Evolutionary conservation across 2,797 vertebrate genomes (phyloP).

Genomic region (Craterocephalus amniculus): DNA sequence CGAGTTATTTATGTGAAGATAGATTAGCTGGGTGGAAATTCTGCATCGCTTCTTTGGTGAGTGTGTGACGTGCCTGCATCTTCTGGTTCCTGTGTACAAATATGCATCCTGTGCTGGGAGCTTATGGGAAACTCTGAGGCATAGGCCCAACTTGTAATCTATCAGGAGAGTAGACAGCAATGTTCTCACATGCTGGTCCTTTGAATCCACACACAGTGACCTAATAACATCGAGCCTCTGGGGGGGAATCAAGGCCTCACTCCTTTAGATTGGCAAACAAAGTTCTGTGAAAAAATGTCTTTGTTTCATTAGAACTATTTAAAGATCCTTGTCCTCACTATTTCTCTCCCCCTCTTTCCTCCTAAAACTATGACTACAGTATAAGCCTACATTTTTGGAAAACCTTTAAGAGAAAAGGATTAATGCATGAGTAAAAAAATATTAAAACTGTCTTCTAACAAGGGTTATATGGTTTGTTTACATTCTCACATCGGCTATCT

Average conservation of each 20-base stretch:
- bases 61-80: conserved; percentile 14
- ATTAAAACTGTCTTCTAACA: background rate
- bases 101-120: conserved; percentile 38
- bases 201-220: conserved; percentile 47
- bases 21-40: conserved; percentile 45
- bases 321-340: background rate
- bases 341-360: background rate
- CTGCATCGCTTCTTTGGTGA: conserved; percentile 11
- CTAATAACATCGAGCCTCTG: conserved; percentile 37
- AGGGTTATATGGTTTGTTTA: conserved; percentile 46
- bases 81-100: conserved; percentile 26
- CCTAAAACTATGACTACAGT: background rate
- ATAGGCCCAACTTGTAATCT: conserved; percentile 45
- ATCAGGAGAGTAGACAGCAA: conserved; percentile 50
- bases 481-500: conserved; percentile 49
- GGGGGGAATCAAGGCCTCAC: conserved; percentile 21
- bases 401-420: background rate
- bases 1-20: conserved; percentile 45
- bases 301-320: conserved; percentile 25
- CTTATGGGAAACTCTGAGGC: conserved; percentile 65
- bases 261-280: conserved; percentile 20
- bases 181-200: conserved; percentile 45
- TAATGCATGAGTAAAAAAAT: conserved; percentile 10
- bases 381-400: background rate
- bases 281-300: background rate